These are phyloP conservation scores for Oreochromis aureus DNA, from an alignment of 2,113 vertebrate genomes.

Conservation along the genomic window DNA sequence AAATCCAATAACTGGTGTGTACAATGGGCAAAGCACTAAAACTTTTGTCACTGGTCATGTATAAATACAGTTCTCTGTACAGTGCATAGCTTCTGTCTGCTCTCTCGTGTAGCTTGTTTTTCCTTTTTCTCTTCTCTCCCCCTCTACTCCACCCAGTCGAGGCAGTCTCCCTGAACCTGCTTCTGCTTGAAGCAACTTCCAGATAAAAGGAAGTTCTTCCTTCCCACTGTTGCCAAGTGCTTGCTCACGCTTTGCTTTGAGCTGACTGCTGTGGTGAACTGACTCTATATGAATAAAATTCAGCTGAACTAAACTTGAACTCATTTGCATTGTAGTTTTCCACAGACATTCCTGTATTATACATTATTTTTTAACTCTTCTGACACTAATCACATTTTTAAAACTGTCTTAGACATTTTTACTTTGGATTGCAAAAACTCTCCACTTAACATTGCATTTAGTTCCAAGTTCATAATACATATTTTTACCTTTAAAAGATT, in stretches of 20 bases:
- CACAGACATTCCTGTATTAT: background rate
- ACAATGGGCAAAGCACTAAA: too few species aligned
- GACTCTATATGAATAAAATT: background rate
- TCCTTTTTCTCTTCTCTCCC: background rate
- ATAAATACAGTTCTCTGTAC: background rate
- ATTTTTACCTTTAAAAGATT: background rate
- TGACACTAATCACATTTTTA: background rate
- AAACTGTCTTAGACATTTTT: background rate
- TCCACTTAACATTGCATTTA: background rate
- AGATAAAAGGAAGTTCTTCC: background rate
- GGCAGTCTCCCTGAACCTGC: background rate
- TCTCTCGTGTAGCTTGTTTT: background rate
- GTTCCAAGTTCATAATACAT: background rate
- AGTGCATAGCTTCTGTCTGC: background rate
- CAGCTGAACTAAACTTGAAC: background rate
- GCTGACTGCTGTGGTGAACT: background rate
- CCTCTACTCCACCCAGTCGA: background rate
- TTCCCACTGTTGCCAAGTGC: background rate
- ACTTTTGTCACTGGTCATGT: background rate
- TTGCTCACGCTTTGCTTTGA: background rate
- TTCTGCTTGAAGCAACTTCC: background rate
- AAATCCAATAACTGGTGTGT: background rate
- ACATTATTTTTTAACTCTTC: background rate
- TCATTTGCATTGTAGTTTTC: background rate
- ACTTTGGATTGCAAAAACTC: background rate